A percentile compares a stretch with the other conserved stretches of the same genome.
phyloP scores from a whole-genome alignment of 2,113 vertebrate genomes.

The Leucosticte australis region DNA sequence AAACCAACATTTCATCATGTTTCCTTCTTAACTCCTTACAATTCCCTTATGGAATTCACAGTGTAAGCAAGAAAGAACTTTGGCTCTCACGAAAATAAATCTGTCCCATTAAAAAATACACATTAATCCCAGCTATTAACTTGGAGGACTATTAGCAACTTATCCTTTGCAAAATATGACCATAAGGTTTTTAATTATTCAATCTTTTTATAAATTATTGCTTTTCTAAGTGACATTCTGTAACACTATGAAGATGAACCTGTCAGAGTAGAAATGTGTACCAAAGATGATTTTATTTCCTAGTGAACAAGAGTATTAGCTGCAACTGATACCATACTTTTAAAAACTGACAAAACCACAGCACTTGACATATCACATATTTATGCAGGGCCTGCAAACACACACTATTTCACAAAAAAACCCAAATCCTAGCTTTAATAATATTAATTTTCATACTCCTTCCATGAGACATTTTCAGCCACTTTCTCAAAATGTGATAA shows the following conservation, averaged over 20 bases:
- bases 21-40: constrained; percentile 58
- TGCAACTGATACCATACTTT: accelerated
- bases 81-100: constrained; percentile 34
- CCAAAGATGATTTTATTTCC: not conserved
- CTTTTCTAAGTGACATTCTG: not conserved
- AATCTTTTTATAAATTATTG: not conserved
- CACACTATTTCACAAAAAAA: not conserved
- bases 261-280: not conserved
- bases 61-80: constrained; percentile 45
- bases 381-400: not conserved
- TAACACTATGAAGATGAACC: not conserved
- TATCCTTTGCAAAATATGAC: not conserved
- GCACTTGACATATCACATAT: not conserved
- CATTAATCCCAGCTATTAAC: constrained; percentile 20
- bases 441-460: not conserved
- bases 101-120: constrained; percentile 34
- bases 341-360: not conserved
- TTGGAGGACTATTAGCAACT: not conserved
- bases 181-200: not conserved
- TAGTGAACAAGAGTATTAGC: not conserved
- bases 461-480: not conserved
- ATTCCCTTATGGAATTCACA: constrained; percentile 53
- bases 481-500: not conserved
- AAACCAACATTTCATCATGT: constrained; percentile 50
- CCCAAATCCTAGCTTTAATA: not conserved